Evolutionary conservation across 2,113 vertebrate genomes (phyloP).

Genomic region (Martes martes): DNA sequence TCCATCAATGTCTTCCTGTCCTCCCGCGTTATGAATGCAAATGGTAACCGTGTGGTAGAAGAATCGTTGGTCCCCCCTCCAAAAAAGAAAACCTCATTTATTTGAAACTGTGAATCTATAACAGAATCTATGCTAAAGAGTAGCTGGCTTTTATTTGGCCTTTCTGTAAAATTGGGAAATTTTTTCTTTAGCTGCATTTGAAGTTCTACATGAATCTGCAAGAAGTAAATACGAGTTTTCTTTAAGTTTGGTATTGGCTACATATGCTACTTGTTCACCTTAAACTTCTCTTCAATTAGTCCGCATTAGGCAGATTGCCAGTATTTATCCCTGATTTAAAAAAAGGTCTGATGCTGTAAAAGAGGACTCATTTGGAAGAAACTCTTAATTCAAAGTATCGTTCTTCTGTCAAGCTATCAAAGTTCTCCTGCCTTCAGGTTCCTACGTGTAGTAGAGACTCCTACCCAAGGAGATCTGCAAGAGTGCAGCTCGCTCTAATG

Average conservation of each 20-base stretch:
- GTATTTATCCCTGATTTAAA: neutral
- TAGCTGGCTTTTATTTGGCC: neutral
- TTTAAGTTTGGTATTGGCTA: neutral
- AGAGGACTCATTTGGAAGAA: neutral
- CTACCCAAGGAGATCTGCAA: neutral
- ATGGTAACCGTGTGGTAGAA: neutral
- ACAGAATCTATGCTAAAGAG: neutral
- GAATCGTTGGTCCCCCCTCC: rapidly evolving
- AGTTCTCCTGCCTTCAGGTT: neutral
- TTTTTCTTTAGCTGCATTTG: neutral
- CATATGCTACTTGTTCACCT: neutral
- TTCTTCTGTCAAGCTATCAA: neutral
- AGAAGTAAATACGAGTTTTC: neutral
- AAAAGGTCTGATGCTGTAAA: neutral
- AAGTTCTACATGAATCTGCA: neutral
- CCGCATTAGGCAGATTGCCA: neutral
- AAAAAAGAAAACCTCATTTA: neutral
- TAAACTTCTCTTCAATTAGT: neutral
- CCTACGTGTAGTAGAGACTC: neutral
- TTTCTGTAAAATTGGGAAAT: neutral
- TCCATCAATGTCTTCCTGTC: neutral
- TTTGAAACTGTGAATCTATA: neutral
- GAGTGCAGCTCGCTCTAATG: neutral
- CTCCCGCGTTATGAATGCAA: neutral
- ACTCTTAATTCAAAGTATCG: neutral